These are phyloP conservation scores for Anagyrus pseudococci DNA, from an alignment of 2,888 invertebrate species.

Conservation along the genomic window DNA sequence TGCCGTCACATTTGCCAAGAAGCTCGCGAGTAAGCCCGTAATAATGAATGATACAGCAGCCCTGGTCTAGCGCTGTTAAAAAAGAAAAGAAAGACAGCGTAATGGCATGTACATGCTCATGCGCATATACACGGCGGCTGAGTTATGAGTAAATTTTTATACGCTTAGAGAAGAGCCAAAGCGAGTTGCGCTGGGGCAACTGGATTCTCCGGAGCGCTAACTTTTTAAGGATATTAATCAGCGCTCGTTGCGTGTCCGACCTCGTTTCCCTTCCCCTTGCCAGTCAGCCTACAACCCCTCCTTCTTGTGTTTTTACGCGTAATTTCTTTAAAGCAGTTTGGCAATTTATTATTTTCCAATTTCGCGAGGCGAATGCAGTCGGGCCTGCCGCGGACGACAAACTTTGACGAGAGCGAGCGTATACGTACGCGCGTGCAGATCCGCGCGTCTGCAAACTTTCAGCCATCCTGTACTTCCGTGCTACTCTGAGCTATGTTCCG, in stretches of 20 bases:
- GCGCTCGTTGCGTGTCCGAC: slow-evolving; percentile 33
- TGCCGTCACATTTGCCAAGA: background rate
- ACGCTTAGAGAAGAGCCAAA: slow-evolving; percentile 5
- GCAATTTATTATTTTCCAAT: slow-evolving; percentile 59
- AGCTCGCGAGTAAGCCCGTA: too few relatives aligned
- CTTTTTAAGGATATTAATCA: slow-evolving; percentile 58
- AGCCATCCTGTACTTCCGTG: too few relatives aligned
- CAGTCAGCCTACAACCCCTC: too few relatives aligned
- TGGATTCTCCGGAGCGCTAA: slow-evolving; percentile 32
- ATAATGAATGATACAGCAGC: too few relatives aligned
- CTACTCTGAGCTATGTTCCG: background rate
- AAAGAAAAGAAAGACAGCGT: too few relatives aligned
- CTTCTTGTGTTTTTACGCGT: slow-evolving; percentile 34
- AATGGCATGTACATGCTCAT: too few relatives aligned
- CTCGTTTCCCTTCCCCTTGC: slow-evolving; percentile 23
- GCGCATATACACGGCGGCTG: too few relatives aligned
- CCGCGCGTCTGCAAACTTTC: slow-evolving; percentile 25
- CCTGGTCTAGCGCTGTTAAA: too few relatives aligned
- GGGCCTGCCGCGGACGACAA: slow-evolving; percentile 41
- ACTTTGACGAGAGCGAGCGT: slow-evolving; percentile 11
- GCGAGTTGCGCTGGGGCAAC: background rate
- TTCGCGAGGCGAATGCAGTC: slow-evolving; percentile 48
- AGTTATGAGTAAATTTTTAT: too few relatives aligned
- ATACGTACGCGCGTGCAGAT: background rate
- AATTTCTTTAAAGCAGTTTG: slow-evolving; percentile 59